Conservation (phyloP, 2,797 vertebrate genomes). For the Eutrigla gurnardus region DNA sequence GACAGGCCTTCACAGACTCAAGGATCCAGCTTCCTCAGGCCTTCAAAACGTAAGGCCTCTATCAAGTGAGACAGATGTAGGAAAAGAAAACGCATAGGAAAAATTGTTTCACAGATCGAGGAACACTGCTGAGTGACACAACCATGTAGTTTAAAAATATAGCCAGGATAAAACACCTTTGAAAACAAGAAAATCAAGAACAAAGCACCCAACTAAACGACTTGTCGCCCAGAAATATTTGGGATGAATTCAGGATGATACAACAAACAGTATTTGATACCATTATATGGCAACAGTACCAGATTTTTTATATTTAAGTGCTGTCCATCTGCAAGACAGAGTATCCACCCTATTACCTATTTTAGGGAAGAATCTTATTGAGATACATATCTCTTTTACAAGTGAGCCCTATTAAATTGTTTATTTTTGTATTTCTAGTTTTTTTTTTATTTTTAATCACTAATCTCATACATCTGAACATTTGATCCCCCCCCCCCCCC, state of each 20-base stretch:
- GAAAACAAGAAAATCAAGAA: conserved; percentile 13
- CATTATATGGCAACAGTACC: too few relatives aligned
- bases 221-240: not conserved
- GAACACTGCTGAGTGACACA: conserved; percentile 20
- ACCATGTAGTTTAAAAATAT: conserved; percentile 2
- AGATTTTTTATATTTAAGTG: not conserved
- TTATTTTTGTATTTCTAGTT: not conserved
- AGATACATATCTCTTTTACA: too few relatives aligned
- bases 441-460: not conserved
- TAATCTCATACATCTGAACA: not conserved
- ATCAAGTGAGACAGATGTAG: conserved; percentile 17
- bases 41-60: conserved; percentile 17
- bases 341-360: not conserved
- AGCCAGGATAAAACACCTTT: not conserved
- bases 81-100: conserved; percentile 6
- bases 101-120: conserved; percentile 25
- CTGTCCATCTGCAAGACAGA: not conserved
- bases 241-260: not conserved
- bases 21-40: conserved; percentile 18
- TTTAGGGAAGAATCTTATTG: too few relatives aligned
- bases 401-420: not conserved
- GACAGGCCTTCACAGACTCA: conserved; percentile 37
- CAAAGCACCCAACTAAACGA: not conserved
- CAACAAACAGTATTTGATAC: not conserved
- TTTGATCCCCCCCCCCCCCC: not conserved